Base-by-base conservation (phyloP, 35 echinoderm and acorn worm species). In the Apostichopus californicus region DNA sequence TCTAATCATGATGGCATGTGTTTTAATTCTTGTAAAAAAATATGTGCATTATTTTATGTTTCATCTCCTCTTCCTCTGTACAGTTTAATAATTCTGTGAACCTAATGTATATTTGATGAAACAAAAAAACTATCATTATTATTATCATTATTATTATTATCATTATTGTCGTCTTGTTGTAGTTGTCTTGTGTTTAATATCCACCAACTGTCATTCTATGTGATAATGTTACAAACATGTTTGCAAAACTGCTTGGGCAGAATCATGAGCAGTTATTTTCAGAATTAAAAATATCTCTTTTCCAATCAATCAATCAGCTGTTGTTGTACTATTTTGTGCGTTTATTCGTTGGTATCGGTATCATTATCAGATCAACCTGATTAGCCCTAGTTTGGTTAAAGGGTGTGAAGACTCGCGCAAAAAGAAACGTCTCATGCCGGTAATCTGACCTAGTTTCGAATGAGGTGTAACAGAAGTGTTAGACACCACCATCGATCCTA, bases 21-120 rank as follows among this genome's bases (percentile, higher is more conserved):
- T 68, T 68, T 68, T 68, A 14, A 11, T 68, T 68, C 64, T 8
- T 68, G 64, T 68, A 68, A 68, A 68, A 68, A 68, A 68, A 68
- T 68, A 68, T 68, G 64, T 68, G 64, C 64, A 68, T 68, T 68
- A 68, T 68, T 68, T 68, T 68, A 68, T 11, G 64, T 68, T 68
- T 68, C 18, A 18, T 46, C 34, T 68, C 64, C 3, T 68, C 64
- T 68, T 68, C 64, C 64, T 68, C 18, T 68, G 64, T 68, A 68
- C 64, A 68, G 64, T 68, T 14, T 68, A 68, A 68, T 68, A 68
- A 68, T 18, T 68, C 64, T 18, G 64, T 68, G 64, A 68, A 68
- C 64, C 11, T 68, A 68, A 68, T 68, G 64, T 68, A 68, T 68
- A 68, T 68, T 68, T 68, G 64, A 68, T 68, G 64, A 68, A 68